Conservation (phyloP, 2,113 vertebrate species). For the Bubo blakistoni region DNA sequence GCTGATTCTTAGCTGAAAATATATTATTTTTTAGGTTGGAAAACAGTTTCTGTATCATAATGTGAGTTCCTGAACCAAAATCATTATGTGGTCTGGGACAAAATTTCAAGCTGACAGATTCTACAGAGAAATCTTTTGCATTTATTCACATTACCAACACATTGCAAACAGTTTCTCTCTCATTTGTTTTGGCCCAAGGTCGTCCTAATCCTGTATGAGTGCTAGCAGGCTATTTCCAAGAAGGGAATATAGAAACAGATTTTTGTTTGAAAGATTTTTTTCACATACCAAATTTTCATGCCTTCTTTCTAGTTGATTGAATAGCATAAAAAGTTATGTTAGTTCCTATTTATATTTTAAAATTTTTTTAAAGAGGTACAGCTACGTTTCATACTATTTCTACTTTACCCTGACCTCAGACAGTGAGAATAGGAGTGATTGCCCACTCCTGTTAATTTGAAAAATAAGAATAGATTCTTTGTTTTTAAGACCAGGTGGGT, state of each 20-base stretch:
- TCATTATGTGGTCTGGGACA: background rate
- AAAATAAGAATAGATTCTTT: background rate
- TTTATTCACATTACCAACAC: background rate
- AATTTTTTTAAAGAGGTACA: background rate
- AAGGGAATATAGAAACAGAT: background rate
- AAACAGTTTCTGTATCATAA: background rate
- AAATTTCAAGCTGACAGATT: slow-evolving; percentile 21
- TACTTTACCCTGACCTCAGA: background rate
- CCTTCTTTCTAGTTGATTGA: background rate
- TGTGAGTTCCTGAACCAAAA: background rate
- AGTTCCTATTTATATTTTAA: background rate
- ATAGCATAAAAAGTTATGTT: background rate
- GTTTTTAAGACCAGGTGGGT: background rate
- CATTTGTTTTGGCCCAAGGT: background rate
- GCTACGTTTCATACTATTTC: background rate
- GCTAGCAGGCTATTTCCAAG: background rate
- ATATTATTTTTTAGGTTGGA: background rate
- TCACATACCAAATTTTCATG: background rate
- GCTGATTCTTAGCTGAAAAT: background rate
- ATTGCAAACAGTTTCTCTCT: background rate
- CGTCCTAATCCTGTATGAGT: background rate
- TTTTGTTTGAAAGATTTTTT: background rate
- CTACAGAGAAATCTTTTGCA: background rate
- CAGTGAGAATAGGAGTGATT: background rate
- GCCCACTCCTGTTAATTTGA: background rate